phyloP scores from a whole-genome alignment of 2,888 invertebrate genomes.

The Hyppa rectilinea region DNA sequence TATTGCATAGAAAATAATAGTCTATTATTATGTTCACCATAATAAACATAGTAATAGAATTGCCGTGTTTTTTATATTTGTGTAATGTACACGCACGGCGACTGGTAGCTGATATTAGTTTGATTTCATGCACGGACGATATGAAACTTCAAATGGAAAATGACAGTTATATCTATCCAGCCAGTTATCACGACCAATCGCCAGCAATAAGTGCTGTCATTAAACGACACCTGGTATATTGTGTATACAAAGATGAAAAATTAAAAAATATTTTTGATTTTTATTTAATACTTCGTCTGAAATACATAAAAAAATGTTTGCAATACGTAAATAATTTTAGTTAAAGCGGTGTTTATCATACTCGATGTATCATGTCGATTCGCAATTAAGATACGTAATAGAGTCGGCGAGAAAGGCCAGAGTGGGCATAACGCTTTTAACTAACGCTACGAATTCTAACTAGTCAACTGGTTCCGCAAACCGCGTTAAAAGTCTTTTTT shows the following conservation, averaged over 20 bases:
- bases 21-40: background rate
- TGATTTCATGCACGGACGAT: slow-evolving; percentile 65
- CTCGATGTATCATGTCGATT: too few relatives aligned
- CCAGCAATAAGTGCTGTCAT: slow-evolving; percentile 16
- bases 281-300: background rate
- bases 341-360: background rate
- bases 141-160: slow-evolving; percentile 54
- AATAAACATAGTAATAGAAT: slow-evolving; percentile 18
- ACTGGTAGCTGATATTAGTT: slow-evolving; percentile 39
- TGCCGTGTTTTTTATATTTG: slow-evolving; percentile 18
- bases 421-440: too few relatives aligned
- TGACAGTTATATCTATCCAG: slow-evolving; percentile 50
- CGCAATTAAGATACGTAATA: too few relatives aligned
- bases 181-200: slow-evolving; percentile 29
- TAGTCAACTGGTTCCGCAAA: too few relatives aligned
- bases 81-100: slow-evolving; percentile 37
- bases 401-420: too few relatives aligned
- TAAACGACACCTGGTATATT: slow-evolving; percentile 10
- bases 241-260: background rate
- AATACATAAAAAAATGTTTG: background rate
- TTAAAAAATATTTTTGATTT: too few relatives aligned
- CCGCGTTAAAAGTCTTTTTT: too few relatives aligned
- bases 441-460: too few relatives aligned
- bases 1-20: background rate
- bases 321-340: background rate